These are phyloP conservation scores for Danaus plexippus DNA, from an alignment of 1,140 invertebrate species.

Conservation along the genomic window DNA sequence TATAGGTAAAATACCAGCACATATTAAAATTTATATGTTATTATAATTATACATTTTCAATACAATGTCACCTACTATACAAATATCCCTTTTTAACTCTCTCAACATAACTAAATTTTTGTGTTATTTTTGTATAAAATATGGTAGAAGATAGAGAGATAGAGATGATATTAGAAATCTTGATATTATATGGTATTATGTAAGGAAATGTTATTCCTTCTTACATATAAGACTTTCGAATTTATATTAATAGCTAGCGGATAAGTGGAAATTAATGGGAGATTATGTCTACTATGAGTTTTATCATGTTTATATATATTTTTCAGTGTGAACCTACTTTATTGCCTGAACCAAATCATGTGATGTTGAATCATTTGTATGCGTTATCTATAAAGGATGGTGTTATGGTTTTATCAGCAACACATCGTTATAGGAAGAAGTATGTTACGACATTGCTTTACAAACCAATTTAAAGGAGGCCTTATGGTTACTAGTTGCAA, in stretches of 20 bases:
- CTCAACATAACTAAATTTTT: too few species aligned
- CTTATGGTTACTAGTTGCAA: background rate
- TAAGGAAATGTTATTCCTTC: conserved; percentile 1
- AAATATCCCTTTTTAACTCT: too few species aligned
- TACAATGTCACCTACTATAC: too few species aligned
- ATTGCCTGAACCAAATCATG: conserved; percentile 98
- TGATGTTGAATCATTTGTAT: conserved; percentile 99
- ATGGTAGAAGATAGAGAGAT: too few species aligned
- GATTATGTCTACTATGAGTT: background rate
- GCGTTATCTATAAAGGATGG: conserved; percentile 99
- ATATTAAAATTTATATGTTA: background rate
- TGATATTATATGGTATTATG: too few species aligned
- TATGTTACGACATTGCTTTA: conserved; percentile 99
- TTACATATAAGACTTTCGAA: background rate
- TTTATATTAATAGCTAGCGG: too few species aligned
- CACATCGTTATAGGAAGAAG: conserved; percentile 98
- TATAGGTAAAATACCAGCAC: too few species aligned
- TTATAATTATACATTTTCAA: too few species aligned
- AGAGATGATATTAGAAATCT: too few species aligned
- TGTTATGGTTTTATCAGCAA: conserved; percentile 98
- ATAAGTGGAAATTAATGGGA: background rate
- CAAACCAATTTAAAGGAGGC: conserved; percentile 88
- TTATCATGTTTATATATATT: conserved; percentile 21
- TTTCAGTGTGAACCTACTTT: conserved; percentile 97
- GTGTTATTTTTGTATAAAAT: too few species aligned